Base-by-base conservation (phyloP, 2,797 vertebrate genomes). In the Gambusia yucatana region DNA sequence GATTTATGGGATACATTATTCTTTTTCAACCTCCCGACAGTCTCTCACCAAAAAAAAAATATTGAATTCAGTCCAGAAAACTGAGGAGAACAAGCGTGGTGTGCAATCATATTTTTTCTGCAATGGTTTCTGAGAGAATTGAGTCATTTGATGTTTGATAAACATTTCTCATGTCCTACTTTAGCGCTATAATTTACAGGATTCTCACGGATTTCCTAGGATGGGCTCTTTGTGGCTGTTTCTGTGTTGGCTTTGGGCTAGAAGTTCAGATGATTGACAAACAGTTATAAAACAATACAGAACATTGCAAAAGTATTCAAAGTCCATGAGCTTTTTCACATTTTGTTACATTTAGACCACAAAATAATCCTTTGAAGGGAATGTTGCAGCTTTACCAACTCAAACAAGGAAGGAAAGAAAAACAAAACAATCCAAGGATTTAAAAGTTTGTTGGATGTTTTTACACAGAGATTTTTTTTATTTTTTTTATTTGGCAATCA, bases 81-180 rank as follows among this genome's bases (percentile, higher is more conserved):
- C 87, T 88, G 80, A 61, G 82, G 85, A 81, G 80, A 89, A 90
- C 71, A 79, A 80, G 76, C 90, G 79, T 91, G 91, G 86, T 87
- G 83, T 78, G 88, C 76, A 76, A 46, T 76, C 81, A 43, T 61
- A 79, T 83, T 84, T 91, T 86, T 81, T 86, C 80, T 79, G 25
- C 88, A 78, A 87, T 87, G 88, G 87, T 87, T 93, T 92, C 91
- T 77, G 75, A 87, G 91, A 91, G 92, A 87, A 89, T 91, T 92
- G 78, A 90, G 79, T 81, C 87, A 91, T 91, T 87, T 91, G 87
- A 91, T 86, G 79, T 90, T 82, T 92, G 81, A 90, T 84, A 80
- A 91, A 86, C 85, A 88, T 91, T 85, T 80, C 82, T 82, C 82
- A 86, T 91, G 87, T 92, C 87, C 75, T 72, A 70, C 77, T 91